Base-by-base conservation (phyloP, 2,888 invertebrate genomes). In the Athalia circularis region DNA sequence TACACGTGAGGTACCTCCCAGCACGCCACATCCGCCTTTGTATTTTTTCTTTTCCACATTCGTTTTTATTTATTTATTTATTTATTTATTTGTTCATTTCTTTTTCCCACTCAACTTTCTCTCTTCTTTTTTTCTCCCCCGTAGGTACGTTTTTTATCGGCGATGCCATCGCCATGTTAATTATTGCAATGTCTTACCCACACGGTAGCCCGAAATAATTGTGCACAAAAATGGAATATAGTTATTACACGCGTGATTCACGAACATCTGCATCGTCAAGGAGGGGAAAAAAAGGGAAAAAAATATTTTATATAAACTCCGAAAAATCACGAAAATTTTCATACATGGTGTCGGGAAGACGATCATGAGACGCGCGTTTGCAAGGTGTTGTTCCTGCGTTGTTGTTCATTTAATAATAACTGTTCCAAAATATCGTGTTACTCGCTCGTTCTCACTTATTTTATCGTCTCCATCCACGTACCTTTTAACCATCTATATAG, bases 131-230 rank as follows among this genome's bases (percentile, higher is more conserved):
- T 65, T 43, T 9, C 64, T 45, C 43, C 45, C 43, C 9, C 8
- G 9, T 7, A 0, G 7, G 11, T 9, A n/a, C n/a, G n/a, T 43
- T 77, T 52, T 65, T 78, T 78, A 78, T 78, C 64, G 13, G 64
- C 57, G 29, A 78, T 57, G 72, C 62, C 64, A 65, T 78, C 72
- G 68, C 52, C 6, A 45, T 65, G 74, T 72, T 78, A 78, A 74
- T 65, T 74, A 78, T 74, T 57, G 57, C 72, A 52, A 61, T 47
- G 52, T 74, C 64, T 78, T 45, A 59, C 48, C 59, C 11, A 47
- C 57, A 57, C 72, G 45, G 13, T 59, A 47, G 47, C 13, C 47
- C 47, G 29, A 29, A 29, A 43, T 13, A 8, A 29, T 68, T 29
- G 6, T n/a, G 50, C 15, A 15, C 29, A 8, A 9, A 8, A 29